These are phyloP conservation scores for Cryptoleucopteryx plumbea DNA, from an alignment of 2,113 vertebrate species.

Conservation along the genomic window DNA sequence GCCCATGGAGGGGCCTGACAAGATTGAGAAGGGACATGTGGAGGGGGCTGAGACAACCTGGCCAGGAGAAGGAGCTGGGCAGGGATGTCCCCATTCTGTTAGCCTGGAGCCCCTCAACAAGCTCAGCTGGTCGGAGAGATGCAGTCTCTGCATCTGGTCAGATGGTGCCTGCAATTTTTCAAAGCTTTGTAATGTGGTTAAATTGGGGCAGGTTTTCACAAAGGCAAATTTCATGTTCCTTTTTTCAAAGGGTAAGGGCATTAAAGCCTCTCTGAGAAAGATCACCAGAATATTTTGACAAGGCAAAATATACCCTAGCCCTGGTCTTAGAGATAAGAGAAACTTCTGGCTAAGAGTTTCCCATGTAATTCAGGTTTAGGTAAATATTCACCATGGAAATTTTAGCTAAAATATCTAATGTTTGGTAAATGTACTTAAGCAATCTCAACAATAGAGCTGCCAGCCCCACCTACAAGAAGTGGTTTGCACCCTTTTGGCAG, in stretches of 20 bases:
- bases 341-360: neutral
- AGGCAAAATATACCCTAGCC: neutral
- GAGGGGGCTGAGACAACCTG: neutral
- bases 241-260: neutral
- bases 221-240: neutral
- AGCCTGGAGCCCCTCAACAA: neutral
- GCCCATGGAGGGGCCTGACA: rapidly evolving
- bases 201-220: neutral
- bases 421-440: neutral
- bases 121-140: neutral
- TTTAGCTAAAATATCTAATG: neutral
- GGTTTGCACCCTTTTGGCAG: neutral
- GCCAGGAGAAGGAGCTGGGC: neutral
- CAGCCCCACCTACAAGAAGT: neutral
- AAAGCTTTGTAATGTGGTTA: neutral
- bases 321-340: neutral
- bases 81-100: neutral
- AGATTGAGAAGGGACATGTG: neutral
- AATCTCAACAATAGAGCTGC: neutral
- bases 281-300: neutral
- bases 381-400: neutral
- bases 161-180: neutral
- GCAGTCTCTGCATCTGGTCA: neutral
- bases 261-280: neutral
- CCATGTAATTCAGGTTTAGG: neutral